Evolutionary conservation across 2,113 vertebrate species (phyloP).

Genomic region (Oenanthe oenanthe): DNA sequence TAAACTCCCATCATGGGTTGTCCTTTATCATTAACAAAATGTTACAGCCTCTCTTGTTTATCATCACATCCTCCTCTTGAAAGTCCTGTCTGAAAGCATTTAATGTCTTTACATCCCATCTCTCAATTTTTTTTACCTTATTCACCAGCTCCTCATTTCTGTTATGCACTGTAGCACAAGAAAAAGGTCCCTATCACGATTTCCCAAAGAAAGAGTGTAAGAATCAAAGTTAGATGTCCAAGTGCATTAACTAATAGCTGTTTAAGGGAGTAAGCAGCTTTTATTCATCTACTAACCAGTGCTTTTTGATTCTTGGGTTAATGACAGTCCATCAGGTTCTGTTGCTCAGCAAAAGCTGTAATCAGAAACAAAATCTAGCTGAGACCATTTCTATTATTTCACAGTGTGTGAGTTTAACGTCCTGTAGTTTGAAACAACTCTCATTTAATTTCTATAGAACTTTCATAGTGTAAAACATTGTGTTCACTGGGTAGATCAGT

Average conservation of each 20-base stretch:
- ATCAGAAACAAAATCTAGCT: neutral
- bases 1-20: neutral
- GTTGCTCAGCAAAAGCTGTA: neutral
- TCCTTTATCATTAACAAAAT: constrained; percentile 4
- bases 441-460: neutral
- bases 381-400: neutral
- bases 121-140: neutral
- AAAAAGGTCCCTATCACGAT: neutral
- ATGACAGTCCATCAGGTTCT: neutral
- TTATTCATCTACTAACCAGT: neutral
- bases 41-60: neutral
- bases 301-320: neutral
- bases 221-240: neutral
- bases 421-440: neutral
- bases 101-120: neutral
- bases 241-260: neutral
- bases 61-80: neutral
- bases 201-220: neutral
- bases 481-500: neutral
- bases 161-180: neutral
- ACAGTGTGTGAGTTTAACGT: neutral
- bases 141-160: neutral
- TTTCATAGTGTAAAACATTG: neutral
- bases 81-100: neutral
- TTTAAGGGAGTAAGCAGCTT: neutral